Evolutionary conservation across 2,797 vertebrate genomes (phyloP).

Genomic region (Macroramphosus scolopax): DNA sequence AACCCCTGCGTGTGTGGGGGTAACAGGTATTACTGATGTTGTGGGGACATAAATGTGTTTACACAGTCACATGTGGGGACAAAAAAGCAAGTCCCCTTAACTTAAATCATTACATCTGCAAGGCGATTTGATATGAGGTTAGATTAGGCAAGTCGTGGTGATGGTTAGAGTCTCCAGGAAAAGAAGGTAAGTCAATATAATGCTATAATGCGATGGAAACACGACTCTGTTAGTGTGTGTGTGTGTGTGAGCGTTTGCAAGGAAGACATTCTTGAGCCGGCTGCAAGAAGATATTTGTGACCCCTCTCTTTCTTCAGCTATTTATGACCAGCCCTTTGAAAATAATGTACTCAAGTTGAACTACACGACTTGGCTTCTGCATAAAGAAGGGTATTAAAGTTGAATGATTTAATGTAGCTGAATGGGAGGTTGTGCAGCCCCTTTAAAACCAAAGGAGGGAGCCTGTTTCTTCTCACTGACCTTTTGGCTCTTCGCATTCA

Average conservation of each 20-base stretch:
- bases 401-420: slow-evolving; percentile 65
- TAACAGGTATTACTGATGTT: too few relatives aligned
- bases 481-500: slow-evolving; percentile 40
- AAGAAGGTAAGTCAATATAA: too few relatives aligned
- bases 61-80: too few relatives aligned
- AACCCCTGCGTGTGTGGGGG: slow-evolving; percentile 26
- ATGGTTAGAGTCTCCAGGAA: too few relatives aligned
- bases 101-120: too few relatives aligned
- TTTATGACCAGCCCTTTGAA: slow-evolving; percentile 59
- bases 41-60: too few relatives aligned
- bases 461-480: slow-evolving; percentile 45
- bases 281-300: slow-evolving; percentile 58
- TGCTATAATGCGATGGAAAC: too few relatives aligned
- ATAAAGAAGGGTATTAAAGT: slow-evolving; percentile 54
- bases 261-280: slow-evolving; percentile 49
- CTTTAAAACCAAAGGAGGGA: slow-evolving; percentile 52
- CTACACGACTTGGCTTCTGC: slow-evolving; percentile 50
- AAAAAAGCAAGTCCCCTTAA: too few relatives aligned
- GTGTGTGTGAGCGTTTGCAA: slow-evolving; percentile 29
- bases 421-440: slow-evolving; percentile 38
- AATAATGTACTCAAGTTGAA: too few relatives aligned
- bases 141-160: too few relatives aligned
- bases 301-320: slow-evolving; percentile 37
- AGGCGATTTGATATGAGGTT: too few relatives aligned
- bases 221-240: slow-evolving; percentile 26